Conservation (phyloP, 2,113 vertebrate species). For the Pachyramphus minor region DNA sequence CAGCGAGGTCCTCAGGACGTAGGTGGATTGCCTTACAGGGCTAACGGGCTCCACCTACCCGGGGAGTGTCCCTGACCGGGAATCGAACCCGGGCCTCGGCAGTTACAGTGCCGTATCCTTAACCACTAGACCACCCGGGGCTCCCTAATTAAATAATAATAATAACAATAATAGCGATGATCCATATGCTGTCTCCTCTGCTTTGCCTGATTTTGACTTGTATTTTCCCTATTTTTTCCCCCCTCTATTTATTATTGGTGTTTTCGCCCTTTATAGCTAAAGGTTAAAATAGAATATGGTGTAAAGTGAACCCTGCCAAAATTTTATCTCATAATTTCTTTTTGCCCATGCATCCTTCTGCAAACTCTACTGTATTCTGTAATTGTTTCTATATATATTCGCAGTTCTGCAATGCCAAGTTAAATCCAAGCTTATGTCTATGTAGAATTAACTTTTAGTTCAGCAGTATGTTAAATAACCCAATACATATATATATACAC, state of each 20-base stretch:
- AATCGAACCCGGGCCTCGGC: too few species aligned
- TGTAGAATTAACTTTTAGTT: background rate
- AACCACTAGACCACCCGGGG: too few species aligned
- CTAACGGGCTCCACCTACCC: too few species aligned
- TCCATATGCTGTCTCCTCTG: background rate
- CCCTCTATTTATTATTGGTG: background rate
- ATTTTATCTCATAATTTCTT: background rate
- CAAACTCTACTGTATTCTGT: background rate
- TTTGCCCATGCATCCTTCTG: background rate
- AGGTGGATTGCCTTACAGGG: too few species aligned
- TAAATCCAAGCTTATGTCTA: background rate
- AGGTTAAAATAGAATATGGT: background rate
- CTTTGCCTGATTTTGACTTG: background rate
- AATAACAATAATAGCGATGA: too few species aligned
- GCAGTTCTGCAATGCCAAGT: background rate
- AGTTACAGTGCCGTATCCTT: too few species aligned
- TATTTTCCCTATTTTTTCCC: background rate
- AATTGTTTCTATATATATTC: background rate
- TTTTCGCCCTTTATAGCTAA: background rate
- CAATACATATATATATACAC: rapidly evolving
- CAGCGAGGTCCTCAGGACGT: too few species aligned
- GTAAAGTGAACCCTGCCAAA: background rate
- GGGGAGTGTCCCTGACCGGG: too few species aligned
- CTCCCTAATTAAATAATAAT: background rate
- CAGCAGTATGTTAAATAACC: background rate